Percentiles rank a stretch among this genome's conserved stretches.
These are phyloP conservation scores for Nylanderia fulva DNA, from an alignment of 1,140 invertebrate species.

Conservation along the genomic window DNA sequence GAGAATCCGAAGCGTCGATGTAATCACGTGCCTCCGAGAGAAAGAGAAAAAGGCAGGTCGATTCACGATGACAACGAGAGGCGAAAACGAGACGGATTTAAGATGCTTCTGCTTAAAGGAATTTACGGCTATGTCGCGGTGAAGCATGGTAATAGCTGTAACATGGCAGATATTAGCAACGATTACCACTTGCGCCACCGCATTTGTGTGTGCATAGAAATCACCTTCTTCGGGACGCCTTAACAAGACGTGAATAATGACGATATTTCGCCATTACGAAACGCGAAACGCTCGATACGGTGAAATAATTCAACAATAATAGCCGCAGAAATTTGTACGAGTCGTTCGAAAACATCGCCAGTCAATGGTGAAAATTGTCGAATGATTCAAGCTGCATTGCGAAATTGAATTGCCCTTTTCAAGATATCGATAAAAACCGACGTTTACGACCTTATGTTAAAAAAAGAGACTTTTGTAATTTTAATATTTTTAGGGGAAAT, in stretches of 20 bases:
- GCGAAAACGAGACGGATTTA: conserved; percentile 54
- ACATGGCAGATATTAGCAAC: conserved; percentile 75
- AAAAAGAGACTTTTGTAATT: not conserved
- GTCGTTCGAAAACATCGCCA: not conserved
- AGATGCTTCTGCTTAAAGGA: conserved; percentile 56
- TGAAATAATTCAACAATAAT: conserved; percentile 67
- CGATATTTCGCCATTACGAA: conserved; percentile 69
- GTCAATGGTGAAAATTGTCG: not conserved
- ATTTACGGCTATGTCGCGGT: conserved; percentile 68
- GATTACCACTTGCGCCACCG: conserved; percentile 72
- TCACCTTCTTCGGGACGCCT: conserved; percentile 42
- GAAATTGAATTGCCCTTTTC: not conserved
- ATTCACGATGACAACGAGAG: conserved; percentile 46
- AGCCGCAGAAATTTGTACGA: conserved; percentile 60
- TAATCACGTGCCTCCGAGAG: conserved; percentile 18
- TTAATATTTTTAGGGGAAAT: not conserved
- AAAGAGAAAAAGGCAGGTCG: conserved; percentile 39
- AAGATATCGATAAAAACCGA: not conserved
- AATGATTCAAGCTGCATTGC: not conserved
- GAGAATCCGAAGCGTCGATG: not conserved
- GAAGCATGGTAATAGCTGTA: conserved; percentile 71
- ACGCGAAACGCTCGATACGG: conserved; percentile 54
- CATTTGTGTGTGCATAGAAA: conserved; percentile 25
- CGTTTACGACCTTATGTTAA: not conserved
- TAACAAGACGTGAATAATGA: conserved; percentile 66